Evolutionary conservation across 1,140 invertebrate species (phyloP).

Genomic region (Drosophila suzukii): DNA sequence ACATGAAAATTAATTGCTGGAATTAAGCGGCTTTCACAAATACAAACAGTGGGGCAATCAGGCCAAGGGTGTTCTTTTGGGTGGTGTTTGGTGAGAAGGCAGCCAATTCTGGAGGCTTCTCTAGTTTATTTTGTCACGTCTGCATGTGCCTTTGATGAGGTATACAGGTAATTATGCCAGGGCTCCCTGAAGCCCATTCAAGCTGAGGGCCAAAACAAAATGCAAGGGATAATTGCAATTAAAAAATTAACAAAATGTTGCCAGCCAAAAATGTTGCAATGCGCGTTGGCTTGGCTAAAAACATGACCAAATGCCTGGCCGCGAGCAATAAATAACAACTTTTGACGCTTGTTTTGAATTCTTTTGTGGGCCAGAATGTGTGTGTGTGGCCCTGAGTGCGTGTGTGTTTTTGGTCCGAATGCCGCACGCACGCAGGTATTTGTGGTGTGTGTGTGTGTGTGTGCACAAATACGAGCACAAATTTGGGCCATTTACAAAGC

Average conservation of each 20-base stretch:
- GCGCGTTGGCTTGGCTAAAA: slow-evolving; percentile 18
- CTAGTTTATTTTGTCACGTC: slow-evolving; percentile 31
- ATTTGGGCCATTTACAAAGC: slow-evolving; percentile 50
- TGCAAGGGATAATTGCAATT: slow-evolving; percentile 59
- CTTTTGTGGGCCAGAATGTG: slow-evolving; percentile 63
- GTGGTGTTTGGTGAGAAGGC: not conserved
- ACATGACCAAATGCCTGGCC: slow-evolving; percentile 35
- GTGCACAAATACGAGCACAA: slow-evolving; percentile 20
- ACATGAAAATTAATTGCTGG: slow-evolving; percentile 83
- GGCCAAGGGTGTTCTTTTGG: not conserved
- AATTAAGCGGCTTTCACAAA: slow-evolving; percentile 74
- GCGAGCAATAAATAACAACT: slow-evolving; percentile 73
- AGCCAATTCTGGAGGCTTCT: not conserved
- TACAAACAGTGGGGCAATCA: slow-evolving; percentile 48
- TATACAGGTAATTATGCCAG: slow-evolving; percentile 53
- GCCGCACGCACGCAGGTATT: slow-evolving; percentile 64
- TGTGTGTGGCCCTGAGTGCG: slow-evolving; percentile 19
- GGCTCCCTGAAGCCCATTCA: slow-evolving; percentile 16
- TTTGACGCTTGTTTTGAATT: slow-evolving; percentile 72
- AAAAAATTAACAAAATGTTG: slow-evolving; percentile 56
- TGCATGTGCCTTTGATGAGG: slow-evolving; percentile 55
- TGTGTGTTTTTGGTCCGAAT: slow-evolving; percentile 48
- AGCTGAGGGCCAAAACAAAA: slow-evolving; percentile 25
- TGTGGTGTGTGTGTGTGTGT: slow-evolving; percentile 14
- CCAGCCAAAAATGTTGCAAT: slow-evolving; percentile 40